Base-by-base conservation (phyloP, 1,140 invertebrate genomes). In the Eupeodes corollae region DNA sequence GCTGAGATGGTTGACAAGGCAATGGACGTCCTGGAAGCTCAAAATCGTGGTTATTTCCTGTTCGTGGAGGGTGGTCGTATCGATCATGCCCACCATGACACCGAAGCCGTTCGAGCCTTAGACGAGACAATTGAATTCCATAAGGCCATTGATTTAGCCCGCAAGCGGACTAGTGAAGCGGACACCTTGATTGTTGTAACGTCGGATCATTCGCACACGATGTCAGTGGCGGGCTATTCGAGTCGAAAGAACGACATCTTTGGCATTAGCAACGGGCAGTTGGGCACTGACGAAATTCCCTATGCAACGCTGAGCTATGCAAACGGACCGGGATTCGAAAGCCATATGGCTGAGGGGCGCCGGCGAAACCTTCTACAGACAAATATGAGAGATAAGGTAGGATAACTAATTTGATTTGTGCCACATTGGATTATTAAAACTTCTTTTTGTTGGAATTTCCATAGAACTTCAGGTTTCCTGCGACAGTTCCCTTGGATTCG, bases 1-100 rank as follows among this genome's bases (percentile, higher is more conserved):
- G 70, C 70, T 3, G 80, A 87, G 60, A 86, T 89, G 83, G 82
- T 80, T 2, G 66, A 74, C 55, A 75, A 75, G 33, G 83, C 86
- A 2, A 77, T 89, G 6, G 70, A 79, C 51, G 68, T 86, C 11
- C 67, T 89, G 2, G 62, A 69, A 13, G 79, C 77, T 53, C 74
- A 80, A 15, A 83, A 83, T 32, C 74, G 80, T 14, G 84, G 85
- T 26, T 78, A 62, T 48, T 74, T 77, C 44, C 61, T 79, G 1
- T 73, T 78, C 45, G 72, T 77, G 9, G 77, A 78, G 68, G 78
- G 72, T 46, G 82, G 79, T 9, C 69, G 76, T 54, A 85, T 86
- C 44, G 81, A 84, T 65, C 75, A 78, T 45, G 81, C 76, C 2
- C 82, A 85, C 61, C 82, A 84, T 53, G 71, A 74, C 46, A 76